These are phyloP conservation scores for Pyrrhia umbra DNA, from an alignment of 2,888 invertebrate species.

Conservation along the genomic window DNA sequence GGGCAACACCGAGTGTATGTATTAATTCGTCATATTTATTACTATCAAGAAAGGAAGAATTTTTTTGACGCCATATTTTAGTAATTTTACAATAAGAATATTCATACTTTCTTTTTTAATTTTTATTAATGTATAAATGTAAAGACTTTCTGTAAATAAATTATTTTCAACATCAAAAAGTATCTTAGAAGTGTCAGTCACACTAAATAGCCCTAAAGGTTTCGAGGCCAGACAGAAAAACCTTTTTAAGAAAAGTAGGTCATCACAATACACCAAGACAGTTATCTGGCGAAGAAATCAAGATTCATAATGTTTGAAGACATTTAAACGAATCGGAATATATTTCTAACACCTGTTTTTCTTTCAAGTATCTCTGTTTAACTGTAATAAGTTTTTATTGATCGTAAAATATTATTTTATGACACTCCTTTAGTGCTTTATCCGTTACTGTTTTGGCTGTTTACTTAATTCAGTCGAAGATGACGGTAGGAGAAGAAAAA, in stretches of 20 bases:
- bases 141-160: no score
- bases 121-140: no score
- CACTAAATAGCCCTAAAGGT: constrained; percentile 2
- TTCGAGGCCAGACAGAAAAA: constrained; percentile 6
- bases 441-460: constrained; percentile 57
- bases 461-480: constrained; percentile 55
- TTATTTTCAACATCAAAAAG: no score
- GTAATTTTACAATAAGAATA: no score
- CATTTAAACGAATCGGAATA: constrained; percentile 42
- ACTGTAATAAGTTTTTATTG: constrained; percentile 65
- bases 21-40: no score
- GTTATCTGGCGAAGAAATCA: constrained; percentile 42
- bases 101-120: no score
- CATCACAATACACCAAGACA: constrained; percentile 17
- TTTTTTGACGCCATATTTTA: no score
- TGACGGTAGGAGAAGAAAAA: constrained; percentile 1
- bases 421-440: constrained; percentile 58
- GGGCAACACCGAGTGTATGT: no score
- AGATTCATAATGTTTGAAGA: constrained; percentile 47
- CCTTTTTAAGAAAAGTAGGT: constrained; percentile 9
- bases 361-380: constrained; percentile 63
- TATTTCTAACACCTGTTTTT: constrained; percentile 63
- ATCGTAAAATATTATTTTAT: constrained; percentile 63
- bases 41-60: no score
- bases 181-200: constrained; percentile 7